Evolutionary conservation across 2,797 vertebrate species (phyloP), one percentile per base, ranked within the genome.

Genomic region (Tragopan temminckii): DNA sequence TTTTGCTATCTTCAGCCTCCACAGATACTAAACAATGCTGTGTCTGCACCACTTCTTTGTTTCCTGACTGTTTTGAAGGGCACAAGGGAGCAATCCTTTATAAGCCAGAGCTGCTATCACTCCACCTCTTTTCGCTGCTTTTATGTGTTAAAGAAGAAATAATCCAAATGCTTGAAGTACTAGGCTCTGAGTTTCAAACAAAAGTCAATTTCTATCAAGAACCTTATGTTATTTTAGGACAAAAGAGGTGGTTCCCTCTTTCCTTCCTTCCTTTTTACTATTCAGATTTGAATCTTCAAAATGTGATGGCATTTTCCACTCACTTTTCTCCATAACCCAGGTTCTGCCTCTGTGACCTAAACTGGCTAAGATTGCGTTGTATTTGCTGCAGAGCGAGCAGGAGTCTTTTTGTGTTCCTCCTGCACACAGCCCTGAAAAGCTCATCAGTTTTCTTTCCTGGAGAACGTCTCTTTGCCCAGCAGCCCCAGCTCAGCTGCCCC

Each of bases 351-450:
- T 11, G 20, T 29, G 3, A 0, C 2, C 10, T 7, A 7, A 48
- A 3, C 33, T 16, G 53, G 33, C 25, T 6, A 2, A 33, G 46
- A 3, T 0, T 0, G 11, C 0, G 2, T 24, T 29, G 21, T 1
- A 1, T 18, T 36, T 2, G 5, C 29, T 23, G 33, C 7, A 2
- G 9, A 67, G 4, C 3, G 5, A 48, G 50, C 15, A 4, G 80
- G 50, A 78, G 43, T 11, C 50, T 31, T 23, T 25, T 23, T 25
- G 25, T 43, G 33, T 11, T 33, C 45, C 0, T 9, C 1, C 38
- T 8, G 29, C 33, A 3, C 23, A 0, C 48, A 35, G 53, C 27
- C 20, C 45, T 4, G 13, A 7, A 50, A 5, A 14, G 80, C n/a
- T 57, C 48, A 7, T 1, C 10, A 3, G 38, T 59, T 43, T 21